Evolutionary conservation across 2,888 invertebrate genomes (phyloP), one percentile per base, ranked within the genome.

Genomic region (Parelbella ahira): DNA sequence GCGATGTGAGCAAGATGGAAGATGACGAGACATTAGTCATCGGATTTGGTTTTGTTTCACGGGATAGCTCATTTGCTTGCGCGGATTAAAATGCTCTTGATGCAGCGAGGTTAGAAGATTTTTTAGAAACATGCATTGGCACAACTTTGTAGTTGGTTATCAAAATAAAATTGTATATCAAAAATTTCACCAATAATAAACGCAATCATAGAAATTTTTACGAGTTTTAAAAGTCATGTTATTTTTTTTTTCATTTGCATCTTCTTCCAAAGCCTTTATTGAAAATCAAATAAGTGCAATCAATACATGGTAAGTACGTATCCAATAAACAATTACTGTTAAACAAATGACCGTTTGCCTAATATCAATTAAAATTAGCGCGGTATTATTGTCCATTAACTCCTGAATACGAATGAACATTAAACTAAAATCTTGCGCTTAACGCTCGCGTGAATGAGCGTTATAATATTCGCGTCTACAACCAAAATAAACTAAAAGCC

Each of bases 381-480:
- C 58, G 60, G 57, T 52, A 69, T 68, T 68, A 71, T 63, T 58
- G 60, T 62, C 64, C 56, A 68, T 65, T 70, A 72, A 69, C 64
- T 68, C 64, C 42, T 42, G 18, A 34, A 42, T 21, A 28, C 42
- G 49, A 47, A 51, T 45, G 51, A 48, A 61, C 53, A 63, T 63
- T 68, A 63, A 64, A 72, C 64, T 66, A 64, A 70, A 68, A 64
- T 66, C 65, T 56, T 54, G 57, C 56, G 58, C 54, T 59, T 57
- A 57, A 54, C 54, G 52, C 58, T 51, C 46, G 45, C 44, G 39
- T 74, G 76, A 77, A 80, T 76, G 79, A 73, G 73, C 67, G 70
- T 74, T 78, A 81, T 82, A 72, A 82, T 83, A 86, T 86, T 86
- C 77, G 81, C 84, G 76, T 76, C 71, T 71, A 70, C 68, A 71